Evolutionary conservation across 2,888 invertebrate species (phyloP).

Genomic region (Phyto melanocephala): DNA sequence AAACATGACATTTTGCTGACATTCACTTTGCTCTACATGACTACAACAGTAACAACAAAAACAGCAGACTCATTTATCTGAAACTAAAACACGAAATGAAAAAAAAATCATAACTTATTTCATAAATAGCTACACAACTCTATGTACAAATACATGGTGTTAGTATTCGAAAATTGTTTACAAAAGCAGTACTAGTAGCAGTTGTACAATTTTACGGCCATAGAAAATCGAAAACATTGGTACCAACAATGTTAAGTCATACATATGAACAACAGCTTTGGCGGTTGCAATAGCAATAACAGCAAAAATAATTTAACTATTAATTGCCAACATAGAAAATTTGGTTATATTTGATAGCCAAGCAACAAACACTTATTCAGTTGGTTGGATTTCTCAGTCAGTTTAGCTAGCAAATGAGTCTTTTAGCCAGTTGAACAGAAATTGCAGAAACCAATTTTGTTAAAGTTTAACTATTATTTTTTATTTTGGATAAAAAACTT

Average conservation of each 20-base stretch:
- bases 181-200: neutral
- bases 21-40: slow-evolving; percentile 61
- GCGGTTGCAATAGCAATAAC: neutral
- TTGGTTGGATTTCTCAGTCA: neutral
- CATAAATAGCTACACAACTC: slow-evolving; percentile 16
- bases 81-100: slow-evolving; percentile 20
- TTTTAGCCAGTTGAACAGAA: neutral
- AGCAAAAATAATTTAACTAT: slow-evolving; percentile 31
- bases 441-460: slow-evolving; percentile 27
- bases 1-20: slow-evolving; percentile 63
- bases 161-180: too few relatives aligned
- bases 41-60: too few relatives aligned
- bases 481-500: neutral
- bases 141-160: too few relatives aligned
- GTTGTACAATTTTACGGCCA: slow-evolving; percentile 18
- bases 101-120: slow-evolving; percentile 40
- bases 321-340: slow-evolving; percentile 44
- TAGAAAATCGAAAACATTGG: neutral
- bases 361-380: neutral
- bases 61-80: slow-evolving; percentile 48
- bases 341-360: slow-evolving; percentile 22
- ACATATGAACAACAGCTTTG: neutral
- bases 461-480: slow-evolving; percentile 24
- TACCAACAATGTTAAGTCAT: neutral
- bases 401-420: neutral